A percentile compares a stretch with the other conserved stretches of the same genome.
phyloP scores from a whole-genome alignment of 2,797 vertebrate genomes.

The Acipenser ruthenus region DNA sequence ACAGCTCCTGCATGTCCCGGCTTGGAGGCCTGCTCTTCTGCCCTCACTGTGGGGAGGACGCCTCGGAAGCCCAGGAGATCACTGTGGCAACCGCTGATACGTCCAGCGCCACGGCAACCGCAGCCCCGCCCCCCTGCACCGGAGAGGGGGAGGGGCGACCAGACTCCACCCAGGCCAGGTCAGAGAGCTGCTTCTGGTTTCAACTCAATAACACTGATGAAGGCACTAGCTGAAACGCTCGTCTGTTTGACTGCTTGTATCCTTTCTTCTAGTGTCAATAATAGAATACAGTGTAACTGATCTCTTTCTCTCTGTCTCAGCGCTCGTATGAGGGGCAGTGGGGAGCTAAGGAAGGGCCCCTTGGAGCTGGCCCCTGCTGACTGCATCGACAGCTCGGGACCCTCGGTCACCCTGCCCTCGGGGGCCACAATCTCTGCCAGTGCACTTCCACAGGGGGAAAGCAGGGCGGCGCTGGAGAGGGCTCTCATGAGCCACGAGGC shows the following conservation, averaged over 20 bases:
- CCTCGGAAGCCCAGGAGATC: slow-evolving; percentile 82
- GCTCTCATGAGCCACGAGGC: slow-evolving; percentile 80
- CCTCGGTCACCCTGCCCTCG: slow-evolving; percentile 70
- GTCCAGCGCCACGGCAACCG: slow-evolving; percentile 31
- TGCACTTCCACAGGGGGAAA: slow-evolving; percentile 70
- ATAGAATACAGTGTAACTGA: no score
- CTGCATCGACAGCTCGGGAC: slow-evolving; percentile 77
- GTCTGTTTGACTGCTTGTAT: neutral
- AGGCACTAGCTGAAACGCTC: neutral
- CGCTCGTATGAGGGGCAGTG: slow-evolving; percentile 76
- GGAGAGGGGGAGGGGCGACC: slow-evolving; percentile 57
- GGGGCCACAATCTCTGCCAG: slow-evolving; percentile 71
- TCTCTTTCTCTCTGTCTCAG: slow-evolving; percentile 34
- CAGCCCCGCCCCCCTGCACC: slow-evolving; percentile 42
- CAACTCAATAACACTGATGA: neutral
- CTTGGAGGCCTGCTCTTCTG: slow-evolving; percentile 85
- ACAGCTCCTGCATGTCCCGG: slow-evolving; percentile 80
- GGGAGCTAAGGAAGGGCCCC: slow-evolving; percentile 49
- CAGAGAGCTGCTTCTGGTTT: neutral
- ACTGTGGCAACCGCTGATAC: slow-evolving; percentile 64
- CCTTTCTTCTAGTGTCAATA: neutral
- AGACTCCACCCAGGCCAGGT: slow-evolving; percentile 57
- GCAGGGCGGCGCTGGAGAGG: slow-evolving; percentile 75
- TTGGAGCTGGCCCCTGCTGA: slow-evolving; percentile 55
- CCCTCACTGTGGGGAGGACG: slow-evolving; percentile 87